phyloP scores from a whole-genome alignment of 2,113 vertebrate genomes.

The Gnathonemus echidnorhynchus region DNA sequence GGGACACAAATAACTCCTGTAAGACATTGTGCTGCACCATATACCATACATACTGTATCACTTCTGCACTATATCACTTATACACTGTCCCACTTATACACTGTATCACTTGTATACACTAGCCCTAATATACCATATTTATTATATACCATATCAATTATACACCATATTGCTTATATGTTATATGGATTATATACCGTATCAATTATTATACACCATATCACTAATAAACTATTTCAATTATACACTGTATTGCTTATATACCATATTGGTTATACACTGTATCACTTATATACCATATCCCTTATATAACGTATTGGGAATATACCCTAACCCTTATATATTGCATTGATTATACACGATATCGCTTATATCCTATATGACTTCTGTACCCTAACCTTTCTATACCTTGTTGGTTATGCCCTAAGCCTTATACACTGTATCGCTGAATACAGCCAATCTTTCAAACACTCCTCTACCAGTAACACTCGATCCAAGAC shows the following conservation, averaged over 20 bases:
- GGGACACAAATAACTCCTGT: not conserved
- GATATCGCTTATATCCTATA: not conserved
- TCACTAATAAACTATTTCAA: not conserved
- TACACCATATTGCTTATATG: not conserved
- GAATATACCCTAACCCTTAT: not conserved
- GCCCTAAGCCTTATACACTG: not conserved
- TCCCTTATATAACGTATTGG: not conserved
- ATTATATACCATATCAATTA: not conserved
- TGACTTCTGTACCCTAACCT: not conserved
- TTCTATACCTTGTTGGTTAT: not conserved
- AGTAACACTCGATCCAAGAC: not conserved
- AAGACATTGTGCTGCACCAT: not conserved
- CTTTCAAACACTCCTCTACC: not conserved
- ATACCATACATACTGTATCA: not conserved
- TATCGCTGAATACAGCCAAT: not conserved
- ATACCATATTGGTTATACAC: not conserved
- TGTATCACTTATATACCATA: not conserved
- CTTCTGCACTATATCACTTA: not conserved
- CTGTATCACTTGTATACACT: not conserved
- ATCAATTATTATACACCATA: not conserved
- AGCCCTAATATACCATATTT: not conserved
- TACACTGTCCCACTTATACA: not conserved
- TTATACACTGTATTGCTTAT: not conserved
- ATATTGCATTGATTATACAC: not conserved
- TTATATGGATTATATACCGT: not conserved